Base-by-base conservation (phyloP, 2,888 invertebrate genomes). In the Rhopalosiphum nymphaeae region DNA sequence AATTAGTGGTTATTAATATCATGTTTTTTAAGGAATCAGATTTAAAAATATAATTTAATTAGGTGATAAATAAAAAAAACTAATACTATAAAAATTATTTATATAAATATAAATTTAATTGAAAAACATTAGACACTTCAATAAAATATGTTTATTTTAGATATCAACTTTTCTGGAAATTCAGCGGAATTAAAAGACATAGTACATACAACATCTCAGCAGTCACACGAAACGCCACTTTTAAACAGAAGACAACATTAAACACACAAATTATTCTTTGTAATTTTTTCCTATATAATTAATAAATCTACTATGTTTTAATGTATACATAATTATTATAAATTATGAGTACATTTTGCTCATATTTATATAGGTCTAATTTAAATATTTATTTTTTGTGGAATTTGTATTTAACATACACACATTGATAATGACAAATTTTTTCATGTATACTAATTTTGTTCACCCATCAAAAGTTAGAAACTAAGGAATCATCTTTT, bases 201-300 rank as follows among this genome's bases (percentile, higher is more conserved):
- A 61, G 53, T 94, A 86, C 94, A 94, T 42, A 93, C 88, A 53
- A 88, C 92, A 78, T 91, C 94, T 29, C 85, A 67, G 25, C 89
- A 87, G 49, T 53, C 86, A 42, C 91, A 94, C 13, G 94, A 94
- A 94, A 42, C 91, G 29, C 94, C 94, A 5, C 61, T 94, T 46
- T 91, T 94, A 67, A 94, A 91, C 53, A 90, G 94, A 91, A 94
- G 91, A 94, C 91, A 86, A 67, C 90, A 94, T 91, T 94, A 86
- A 91, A 87, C 9, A 88, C 88, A 67, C 26, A 3, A 61, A 26
- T 49, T 44, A 3, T 53, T 91, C 25, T 61, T 89, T 89, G 46
- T 91, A 67, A 61, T 49, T n/a, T 90, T 94, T 94, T 85, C 85
- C 86, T 94, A 67, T n/a, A 61, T 86, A 53, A 87, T 91, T 21